Evolutionary conservation across 2,888 invertebrate species (phyloP).

Genomic region (Apocheima hispidaria): DNA sequence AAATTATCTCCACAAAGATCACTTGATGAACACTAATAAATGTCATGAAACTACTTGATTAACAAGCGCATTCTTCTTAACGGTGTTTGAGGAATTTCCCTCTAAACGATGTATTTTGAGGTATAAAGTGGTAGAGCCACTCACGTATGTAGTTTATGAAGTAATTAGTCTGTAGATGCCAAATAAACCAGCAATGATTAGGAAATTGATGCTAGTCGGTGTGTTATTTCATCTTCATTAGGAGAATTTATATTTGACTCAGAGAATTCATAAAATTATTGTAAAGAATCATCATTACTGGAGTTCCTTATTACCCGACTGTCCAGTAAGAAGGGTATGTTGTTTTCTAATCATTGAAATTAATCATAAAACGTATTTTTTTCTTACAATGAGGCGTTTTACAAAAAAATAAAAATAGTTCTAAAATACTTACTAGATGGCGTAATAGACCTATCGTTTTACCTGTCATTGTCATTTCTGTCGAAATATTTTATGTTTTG

Average conservation of each 20-base stretch:
- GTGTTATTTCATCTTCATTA: constrained; percentile 28
- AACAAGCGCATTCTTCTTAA: constrained; percentile 55
- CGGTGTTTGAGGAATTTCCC: constrained; percentile 49
- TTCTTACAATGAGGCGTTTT: not conserved
- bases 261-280: constrained; percentile 14
- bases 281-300: not conserved
- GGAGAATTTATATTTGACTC: constrained; percentile 19
- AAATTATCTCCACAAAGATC: constrained; percentile 61
- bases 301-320: not conserved
- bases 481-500: too few species aligned
- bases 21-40: constrained; percentile 62
- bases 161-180: constrained; percentile 33
- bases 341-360: not conserved
- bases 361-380: not conserved
- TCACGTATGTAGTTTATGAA: constrained; percentile 34
- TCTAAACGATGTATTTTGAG: constrained; percentile 40
- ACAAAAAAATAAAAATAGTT: too few species aligned
- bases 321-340: too few species aligned
- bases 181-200: constrained; percentile 21
- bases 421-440: too few species aligned
- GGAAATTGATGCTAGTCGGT: constrained; percentile 10
- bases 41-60: constrained; percentile 63
- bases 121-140: constrained; percentile 36
- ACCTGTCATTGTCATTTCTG: too few species aligned
- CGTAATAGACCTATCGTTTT: too few species aligned